Evolutionary conservation across 2,888 invertebrate species (phyloP).

Genomic region (Drosophila atripex): DNA sequence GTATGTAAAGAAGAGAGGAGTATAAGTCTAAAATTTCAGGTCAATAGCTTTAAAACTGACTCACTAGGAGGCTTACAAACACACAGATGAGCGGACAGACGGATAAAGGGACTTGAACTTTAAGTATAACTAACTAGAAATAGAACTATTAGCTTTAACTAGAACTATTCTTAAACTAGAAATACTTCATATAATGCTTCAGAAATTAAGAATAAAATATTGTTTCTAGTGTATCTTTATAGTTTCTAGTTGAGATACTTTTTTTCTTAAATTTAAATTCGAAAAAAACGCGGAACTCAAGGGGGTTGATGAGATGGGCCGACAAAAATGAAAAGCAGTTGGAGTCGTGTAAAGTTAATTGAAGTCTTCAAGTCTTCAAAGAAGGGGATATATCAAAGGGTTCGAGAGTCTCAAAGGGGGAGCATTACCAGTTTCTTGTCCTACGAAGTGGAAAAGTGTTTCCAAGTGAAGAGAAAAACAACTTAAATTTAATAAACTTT

Average conservation of each 20-base stretch:
- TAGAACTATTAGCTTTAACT: too few species aligned
- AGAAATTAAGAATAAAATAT: not conserved
- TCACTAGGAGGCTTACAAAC: too few species aligned
- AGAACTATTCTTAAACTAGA: too few species aligned
- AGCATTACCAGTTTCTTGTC: constrained; percentile 25
- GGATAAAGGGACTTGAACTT: too few species aligned
- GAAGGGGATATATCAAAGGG: constrained; percentile 7
- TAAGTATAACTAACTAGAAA: too few species aligned
- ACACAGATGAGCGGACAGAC: too few species aligned
- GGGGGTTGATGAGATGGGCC: constrained; percentile 34
- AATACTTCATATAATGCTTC: too few species aligned
- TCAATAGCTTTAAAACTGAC: too few species aligned
- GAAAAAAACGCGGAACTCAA: not conserved
- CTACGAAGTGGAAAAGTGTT: constrained; percentile 21
- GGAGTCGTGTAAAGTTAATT: constrained; percentile 55
- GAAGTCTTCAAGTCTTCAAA: constrained; percentile 18
- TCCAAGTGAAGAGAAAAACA: not conserved
- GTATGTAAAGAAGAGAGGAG: too few species aligned
- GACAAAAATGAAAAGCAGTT: constrained; percentile 16
- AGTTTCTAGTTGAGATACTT: constrained; percentile 1
- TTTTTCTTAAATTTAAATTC: constrained; percentile 13
- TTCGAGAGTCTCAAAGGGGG: constrained; percentile 2
- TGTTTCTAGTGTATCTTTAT: not conserved
- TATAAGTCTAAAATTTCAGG: too few species aligned
- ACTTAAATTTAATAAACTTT: not conserved